These are phyloP conservation scores for Yponomeuta malinellus DNA, from an alignment of 2,888 invertebrate species.

Conservation along the genomic window DNA sequence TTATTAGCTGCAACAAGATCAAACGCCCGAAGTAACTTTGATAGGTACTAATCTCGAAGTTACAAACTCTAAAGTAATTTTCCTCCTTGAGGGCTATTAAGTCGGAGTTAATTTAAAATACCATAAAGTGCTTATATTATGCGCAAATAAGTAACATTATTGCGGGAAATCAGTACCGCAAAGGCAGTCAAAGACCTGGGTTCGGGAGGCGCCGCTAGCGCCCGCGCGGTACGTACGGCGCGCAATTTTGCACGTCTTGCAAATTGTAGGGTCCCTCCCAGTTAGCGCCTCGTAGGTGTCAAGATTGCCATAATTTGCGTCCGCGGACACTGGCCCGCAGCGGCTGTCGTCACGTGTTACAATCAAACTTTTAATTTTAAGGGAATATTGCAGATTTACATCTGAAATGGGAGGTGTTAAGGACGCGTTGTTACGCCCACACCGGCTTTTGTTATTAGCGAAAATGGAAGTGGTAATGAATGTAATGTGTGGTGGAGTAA, in stretches of 20 bases:
- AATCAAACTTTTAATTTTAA: slow-evolving; percentile 62
- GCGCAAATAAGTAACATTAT: slow-evolving; percentile 31
- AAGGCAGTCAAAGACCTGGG: background rate
- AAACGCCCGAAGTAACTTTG: slow-evolving; percentile 5
- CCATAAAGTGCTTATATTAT: slow-evolving; percentile 17
- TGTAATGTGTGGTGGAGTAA: slow-evolving; percentile 13
- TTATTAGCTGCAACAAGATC: slow-evolving; percentile 15
- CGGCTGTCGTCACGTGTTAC: slow-evolving; percentile 69
- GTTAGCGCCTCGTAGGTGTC: slow-evolving; percentile 76
- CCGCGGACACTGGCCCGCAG: slow-evolving; percentile 52
- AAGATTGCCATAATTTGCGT: slow-evolving; percentile 74
- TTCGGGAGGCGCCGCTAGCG: slow-evolving; percentile 2
- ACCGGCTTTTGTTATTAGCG: slow-evolving; percentile 17
- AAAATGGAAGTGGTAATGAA: slow-evolving; percentile 29
- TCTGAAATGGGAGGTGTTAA: slow-evolving; percentile 39
- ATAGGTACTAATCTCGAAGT: slow-evolving; percentile 3
- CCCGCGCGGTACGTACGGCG: slow-evolving; percentile 1
- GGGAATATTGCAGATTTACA: slow-evolving; percentile 50
- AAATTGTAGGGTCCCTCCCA: slow-evolving; percentile 65
- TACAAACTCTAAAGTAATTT: background rate
- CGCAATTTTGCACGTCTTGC: slow-evolving; percentile 43
- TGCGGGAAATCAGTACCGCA: slow-evolving; percentile 45
- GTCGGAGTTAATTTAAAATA: slow-evolving; percentile 11
- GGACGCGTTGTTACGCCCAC: slow-evolving; percentile 38
- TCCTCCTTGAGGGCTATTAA: background rate